Base-by-base conservation (phyloP, 2,888 invertebrate species). In the Drosophila helvetica region DNA sequence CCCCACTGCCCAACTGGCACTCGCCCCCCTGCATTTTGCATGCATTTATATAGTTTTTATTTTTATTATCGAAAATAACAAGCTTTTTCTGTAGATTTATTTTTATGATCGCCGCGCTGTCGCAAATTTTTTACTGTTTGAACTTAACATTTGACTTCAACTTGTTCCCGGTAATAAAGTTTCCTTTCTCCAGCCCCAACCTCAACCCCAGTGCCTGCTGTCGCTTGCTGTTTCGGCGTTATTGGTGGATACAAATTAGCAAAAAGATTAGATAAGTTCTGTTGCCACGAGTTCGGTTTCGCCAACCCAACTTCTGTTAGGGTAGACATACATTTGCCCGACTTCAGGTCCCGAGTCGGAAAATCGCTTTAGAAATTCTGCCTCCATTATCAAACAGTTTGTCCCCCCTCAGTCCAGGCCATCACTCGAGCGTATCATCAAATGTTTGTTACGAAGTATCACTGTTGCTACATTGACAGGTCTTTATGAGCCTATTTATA, bases 41-140 rank as follows among this genome's bases (percentile, higher is more conserved):
- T 83, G 73, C 75, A 67, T 73, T 77, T 77, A 70, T 79, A 58
- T 67, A 66, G 68, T 77, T 73, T 69, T 75, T 76, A 79, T 78
- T 74, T 85, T 85, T 85, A 85, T 73, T 80, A 85, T 70, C 61
- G 68, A 69, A 75, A 85, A 74, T 78, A 85, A 79, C 77, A 79
- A 79, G 79, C 73, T 87, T 79, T 73, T 61, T 69, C 82, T 84
- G 70, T 75, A 74, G 73, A 84, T 81, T 84, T 73, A 61, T 69
- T 86, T 86, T 83, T 86, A 83, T 59, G 72, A 53, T 69, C 61
- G 65, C 47, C 30, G 17, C 56, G 62, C 62, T 59, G 58, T 72
- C 51, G 54, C 51, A 60, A 59, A 42, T 52, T 54, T 77, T 69
- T 72, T 59, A 50, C 62, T 64, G 54, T 73, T 64, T 77, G 56